Evolutionary conservation across 2,797 vertebrate genomes (phyloP).

Genomic region (Chrosomus eos): DNA sequence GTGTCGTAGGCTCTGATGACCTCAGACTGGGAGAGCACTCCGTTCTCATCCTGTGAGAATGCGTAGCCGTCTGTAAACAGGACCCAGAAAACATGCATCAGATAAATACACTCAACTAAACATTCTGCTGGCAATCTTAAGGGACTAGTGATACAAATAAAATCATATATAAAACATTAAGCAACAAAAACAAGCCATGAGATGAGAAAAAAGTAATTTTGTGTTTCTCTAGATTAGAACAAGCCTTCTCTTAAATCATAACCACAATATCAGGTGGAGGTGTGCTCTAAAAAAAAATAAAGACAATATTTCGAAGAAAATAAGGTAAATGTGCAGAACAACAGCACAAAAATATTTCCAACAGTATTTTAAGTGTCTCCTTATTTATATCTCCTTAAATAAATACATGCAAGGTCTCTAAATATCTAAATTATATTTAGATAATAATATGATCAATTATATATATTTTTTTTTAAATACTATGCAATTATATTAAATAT

Average conservation of each 20-base stretch:
- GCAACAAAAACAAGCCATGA: not conserved
- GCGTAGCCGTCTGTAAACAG: slow-evolving; percentile 90
- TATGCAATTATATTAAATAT: too few relatives aligned
- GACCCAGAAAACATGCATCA: not conserved
- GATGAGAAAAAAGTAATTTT: not conserved
- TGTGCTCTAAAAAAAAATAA: not conserved
- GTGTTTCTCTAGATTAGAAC: too few relatives aligned
- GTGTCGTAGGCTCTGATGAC: slow-evolving; percentile 97
- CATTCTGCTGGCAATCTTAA: not conserved
- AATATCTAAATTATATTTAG: not conserved
- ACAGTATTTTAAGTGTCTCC: not conserved
- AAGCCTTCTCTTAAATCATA: not conserved
- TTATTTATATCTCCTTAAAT: too few relatives aligned
- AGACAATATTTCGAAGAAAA: not conserved
- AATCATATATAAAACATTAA: not conserved
- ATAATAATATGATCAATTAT: not conserved
- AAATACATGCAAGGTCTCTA: not conserved
- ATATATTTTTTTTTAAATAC: too few relatives aligned
- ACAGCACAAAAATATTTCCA: not conserved
- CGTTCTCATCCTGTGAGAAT: slow-evolving; percentile 99
- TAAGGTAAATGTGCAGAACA: not conserved
- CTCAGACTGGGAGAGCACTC: slow-evolving; percentile 97
- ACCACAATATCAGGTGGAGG: not conserved
- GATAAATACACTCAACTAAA: slow-evolving; percentile 20
- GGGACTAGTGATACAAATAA: not conserved